Evolutionary conservation across 2,797 vertebrate genomes (phyloP).

Genomic region (Karalla daura): DNA sequence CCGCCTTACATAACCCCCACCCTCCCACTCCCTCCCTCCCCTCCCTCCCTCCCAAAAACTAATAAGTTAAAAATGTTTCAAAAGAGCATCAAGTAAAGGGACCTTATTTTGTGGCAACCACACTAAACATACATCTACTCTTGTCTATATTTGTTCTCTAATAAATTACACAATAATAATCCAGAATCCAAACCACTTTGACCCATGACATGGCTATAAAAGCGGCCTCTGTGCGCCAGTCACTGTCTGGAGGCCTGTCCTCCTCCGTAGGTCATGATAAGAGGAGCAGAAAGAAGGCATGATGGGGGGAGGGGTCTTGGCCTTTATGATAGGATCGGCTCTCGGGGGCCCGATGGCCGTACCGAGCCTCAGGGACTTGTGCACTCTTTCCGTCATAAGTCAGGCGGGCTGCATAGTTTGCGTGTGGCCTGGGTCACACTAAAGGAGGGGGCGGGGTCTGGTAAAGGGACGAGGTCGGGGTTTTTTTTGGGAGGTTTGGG

Average conservation of each 20-base stretch:
- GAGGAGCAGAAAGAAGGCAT: slow-evolving; percentile 81
- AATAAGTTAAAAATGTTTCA: slow-evolving; percentile 67
- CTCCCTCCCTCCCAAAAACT: slow-evolving; percentile 36
- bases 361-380: slow-evolving; percentile 57
- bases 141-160: slow-evolving; percentile 80
- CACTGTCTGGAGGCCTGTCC: slow-evolving; percentile 73
- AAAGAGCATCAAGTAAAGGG: slow-evolving; percentile 85
- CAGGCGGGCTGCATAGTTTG: slow-evolving; percentile 85
- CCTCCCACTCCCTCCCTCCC: slow-evolving; percentile 28
- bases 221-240: slow-evolving; percentile 70
- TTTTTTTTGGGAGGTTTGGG: no score
- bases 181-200: slow-evolving; percentile 75
- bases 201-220: slow-evolving; percentile 81
- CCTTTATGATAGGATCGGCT: slow-evolving; percentile 70
- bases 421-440: slow-evolving; percentile 76
- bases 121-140: slow-evolving; percentile 84
- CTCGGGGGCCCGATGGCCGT: slow-evolving; percentile 57
- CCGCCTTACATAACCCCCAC: slow-evolving; percentile 39
- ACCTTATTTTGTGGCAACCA: slow-evolving; percentile 85
- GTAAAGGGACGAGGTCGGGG: slow-evolving; percentile 56
- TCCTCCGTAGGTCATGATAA: slow-evolving; percentile 71
- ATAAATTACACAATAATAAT: slow-evolving; percentile 84
- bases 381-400: slow-evolving; percentile 73
- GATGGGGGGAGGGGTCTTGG: slow-evolving; percentile 76
- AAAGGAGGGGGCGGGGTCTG: slow-evolving; percentile 67